Evolutionary conservation across 2,797 vertebrate species (phyloP).

Genomic region (Sphenodon punctatus): DNA sequence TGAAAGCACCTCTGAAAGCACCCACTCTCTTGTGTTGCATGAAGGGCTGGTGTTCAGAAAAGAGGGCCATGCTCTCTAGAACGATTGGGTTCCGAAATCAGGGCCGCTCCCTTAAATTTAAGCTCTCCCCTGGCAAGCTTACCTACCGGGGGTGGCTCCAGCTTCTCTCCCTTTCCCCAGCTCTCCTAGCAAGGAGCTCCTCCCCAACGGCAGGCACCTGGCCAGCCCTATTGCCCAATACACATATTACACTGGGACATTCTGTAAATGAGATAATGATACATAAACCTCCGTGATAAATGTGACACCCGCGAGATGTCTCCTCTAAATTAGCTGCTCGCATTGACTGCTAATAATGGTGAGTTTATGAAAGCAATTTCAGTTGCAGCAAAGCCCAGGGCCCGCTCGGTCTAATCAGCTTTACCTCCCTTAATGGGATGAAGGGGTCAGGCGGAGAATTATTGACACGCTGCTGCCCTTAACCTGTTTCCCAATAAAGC

Average conservation of each 20-base stretch:
- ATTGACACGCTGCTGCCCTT: constrained; percentile 94
- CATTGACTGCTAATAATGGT: constrained; percentile 80
- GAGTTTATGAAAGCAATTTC: constrained; percentile 84
- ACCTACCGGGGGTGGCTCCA: no score
- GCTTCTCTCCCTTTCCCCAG: no score
- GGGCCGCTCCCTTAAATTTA: constrained; percentile 58
- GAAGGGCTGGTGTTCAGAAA: no score
- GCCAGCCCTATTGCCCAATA: constrained; percentile 75
- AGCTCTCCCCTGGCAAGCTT: not conserved
- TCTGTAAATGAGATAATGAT: constrained; percentile 83
- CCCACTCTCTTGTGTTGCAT: no score
- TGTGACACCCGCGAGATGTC: constrained; percentile 76
- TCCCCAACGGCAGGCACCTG: constrained; percentile 14
- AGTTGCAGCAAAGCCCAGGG: constrained; percentile 68
- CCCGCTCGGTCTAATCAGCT: constrained; percentile 88
- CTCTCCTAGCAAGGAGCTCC: constrained; percentile 12
- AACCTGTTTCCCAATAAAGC: constrained; percentile 99
- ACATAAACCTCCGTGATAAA: constrained; percentile 79
- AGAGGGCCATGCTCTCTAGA: no score
- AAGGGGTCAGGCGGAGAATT: constrained; percentile 91
- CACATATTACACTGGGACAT: constrained; percentile 75
- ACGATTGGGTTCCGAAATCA: no score
- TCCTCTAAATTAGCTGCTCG: constrained; percentile 76
- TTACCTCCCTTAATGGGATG: constrained; percentile 91
- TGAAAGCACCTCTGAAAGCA: no score